Evolutionary conservation across 1,140 invertebrate species (phyloP).

Genomic region (Campoletis sonorensis): DNA sequence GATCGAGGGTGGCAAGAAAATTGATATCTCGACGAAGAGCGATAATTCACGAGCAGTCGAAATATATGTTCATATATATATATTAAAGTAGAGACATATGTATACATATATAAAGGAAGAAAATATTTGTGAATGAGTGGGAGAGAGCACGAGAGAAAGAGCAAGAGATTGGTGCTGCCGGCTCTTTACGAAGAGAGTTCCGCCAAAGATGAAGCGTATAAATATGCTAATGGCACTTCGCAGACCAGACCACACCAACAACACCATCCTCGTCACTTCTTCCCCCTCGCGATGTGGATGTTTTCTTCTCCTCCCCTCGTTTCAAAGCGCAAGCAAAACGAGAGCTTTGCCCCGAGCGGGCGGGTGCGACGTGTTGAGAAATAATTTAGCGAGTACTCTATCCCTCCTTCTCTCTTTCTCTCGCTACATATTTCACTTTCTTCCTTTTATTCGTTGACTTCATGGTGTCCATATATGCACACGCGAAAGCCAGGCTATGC

Average conservation of each 20-base stretch:
- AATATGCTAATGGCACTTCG: conserved; percentile 45
- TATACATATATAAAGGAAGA: background rate
- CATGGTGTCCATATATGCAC: background rate
- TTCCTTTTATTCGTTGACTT: background rate
- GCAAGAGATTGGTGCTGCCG: conserved; percentile 28
- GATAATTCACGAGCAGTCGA: conserved; percentile 26
- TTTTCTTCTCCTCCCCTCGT: conserved; percentile 24
- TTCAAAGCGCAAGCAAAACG: conserved; percentile 36
- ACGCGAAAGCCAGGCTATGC: background rate
- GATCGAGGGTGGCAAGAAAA: conserved; percentile 31
- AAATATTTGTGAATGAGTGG: background rate
- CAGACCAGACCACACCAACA: conserved; percentile 34
- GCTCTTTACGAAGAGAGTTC: conserved; percentile 32
- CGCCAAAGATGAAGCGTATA: conserved; percentile 43
- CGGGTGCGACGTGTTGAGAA: conserved; percentile 42
- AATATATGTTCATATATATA: background rate
- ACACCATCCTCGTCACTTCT: conserved; percentile 19
- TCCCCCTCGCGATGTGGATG: conserved; percentile 11
- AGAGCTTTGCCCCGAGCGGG: conserved; percentile 30
- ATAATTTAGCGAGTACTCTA: conserved; percentile 38
- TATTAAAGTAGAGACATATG: no score
- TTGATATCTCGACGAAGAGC: conserved; percentile 38
- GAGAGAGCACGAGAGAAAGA: background rate
- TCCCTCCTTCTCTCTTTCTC: background rate
- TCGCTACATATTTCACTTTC: background rate